These are phyloP conservation scores for Epiblema foenella DNA, from an alignment of 2,888 invertebrate genomes.

Conservation along the genomic window DNA sequence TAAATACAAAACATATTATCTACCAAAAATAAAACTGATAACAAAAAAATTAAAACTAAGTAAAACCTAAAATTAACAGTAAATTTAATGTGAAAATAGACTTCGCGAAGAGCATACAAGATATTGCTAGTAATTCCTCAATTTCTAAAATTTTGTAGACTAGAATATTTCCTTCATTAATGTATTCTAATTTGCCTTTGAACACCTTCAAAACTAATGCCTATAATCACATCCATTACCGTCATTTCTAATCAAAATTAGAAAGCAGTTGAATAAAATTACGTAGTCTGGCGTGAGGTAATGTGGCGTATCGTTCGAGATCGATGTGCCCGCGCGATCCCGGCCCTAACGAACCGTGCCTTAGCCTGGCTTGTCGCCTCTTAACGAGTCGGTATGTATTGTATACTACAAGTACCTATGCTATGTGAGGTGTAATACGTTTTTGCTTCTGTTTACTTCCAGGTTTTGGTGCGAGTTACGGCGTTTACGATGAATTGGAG, in stretches of 20 bases:
- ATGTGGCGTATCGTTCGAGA: constrained; percentile 43
- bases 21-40: too few relatives aligned
- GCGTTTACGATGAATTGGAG: too few relatives aligned
- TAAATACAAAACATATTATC: too few relatives aligned
- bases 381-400: constrained; percentile 58
- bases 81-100: too few relatives aligned
- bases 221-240: constrained; percentile 35
- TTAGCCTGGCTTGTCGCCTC: constrained; percentile 62
- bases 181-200: too few relatives aligned
- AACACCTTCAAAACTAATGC: background rate
- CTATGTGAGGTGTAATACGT: constrained; percentile 21
- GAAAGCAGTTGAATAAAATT: constrained; percentile 41
- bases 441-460: constrained; percentile 21
- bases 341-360: constrained; percentile 46
- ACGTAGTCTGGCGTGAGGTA: constrained; percentile 40
- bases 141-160: too few relatives aligned
- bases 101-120: too few relatives aligned
- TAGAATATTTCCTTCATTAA: too few relatives aligned
- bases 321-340: constrained; percentile 39
- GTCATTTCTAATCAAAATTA: constrained; percentile 42
- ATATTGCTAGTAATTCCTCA: too few relatives aligned
- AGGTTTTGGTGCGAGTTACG: background rate
- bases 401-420: constrained; percentile 16
- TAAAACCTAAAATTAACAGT: too few relatives aligned
- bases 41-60: too few relatives aligned